phyloP scores from a whole-genome alignment of 2,797 vertebrate genomes.

The Chelmon rostratus region DNA sequence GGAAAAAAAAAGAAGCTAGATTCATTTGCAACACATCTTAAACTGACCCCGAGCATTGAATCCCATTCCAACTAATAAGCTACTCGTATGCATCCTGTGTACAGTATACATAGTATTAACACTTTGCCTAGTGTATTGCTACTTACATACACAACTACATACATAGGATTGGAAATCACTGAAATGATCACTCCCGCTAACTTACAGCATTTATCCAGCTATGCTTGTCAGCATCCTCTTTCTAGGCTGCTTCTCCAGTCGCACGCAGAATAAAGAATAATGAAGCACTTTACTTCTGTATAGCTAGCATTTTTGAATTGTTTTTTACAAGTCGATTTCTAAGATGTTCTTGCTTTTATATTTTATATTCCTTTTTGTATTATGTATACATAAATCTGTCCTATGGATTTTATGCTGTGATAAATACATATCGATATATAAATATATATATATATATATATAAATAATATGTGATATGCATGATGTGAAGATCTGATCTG shows the following conservation, averaged over 20 bases:
- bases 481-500: conserved; percentile 75
- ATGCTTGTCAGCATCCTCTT: conserved; percentile 70
- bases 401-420: conserved; percentile 75
- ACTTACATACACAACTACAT: conserved; percentile 52
- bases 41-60: conserved; percentile 45
- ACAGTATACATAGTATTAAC: conserved; percentile 64
- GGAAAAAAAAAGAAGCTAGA: conserved; percentile 64
- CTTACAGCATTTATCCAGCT: conserved; percentile 63
- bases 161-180: conserved; percentile 28
- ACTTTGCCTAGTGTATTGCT: conserved; percentile 64
- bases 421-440: conserved; percentile 60
- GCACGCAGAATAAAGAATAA: conserved; percentile 72
- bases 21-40: conserved; percentile 48
- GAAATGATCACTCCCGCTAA: conserved; percentile 36
- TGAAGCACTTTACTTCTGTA: conserved; percentile 87
- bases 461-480: conserved; percentile 78
- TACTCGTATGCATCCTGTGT: conserved; percentile 66
- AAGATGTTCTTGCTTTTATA: conserved; percentile 83
- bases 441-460: conserved; percentile 11
- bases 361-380: conserved; percentile 84
- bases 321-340: conserved; percentile 79
- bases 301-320: conserved; percentile 74
- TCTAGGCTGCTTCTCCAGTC: conserved; percentile 73
- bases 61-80: conserved; percentile 68
- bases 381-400: conserved; percentile 78